Evolutionary conservation across 2,113 vertebrate genomes (phyloP), one percentile per base, ranked within the genome.

Genomic region (Rhynchopsitta pachyrhyncha): DNA sequence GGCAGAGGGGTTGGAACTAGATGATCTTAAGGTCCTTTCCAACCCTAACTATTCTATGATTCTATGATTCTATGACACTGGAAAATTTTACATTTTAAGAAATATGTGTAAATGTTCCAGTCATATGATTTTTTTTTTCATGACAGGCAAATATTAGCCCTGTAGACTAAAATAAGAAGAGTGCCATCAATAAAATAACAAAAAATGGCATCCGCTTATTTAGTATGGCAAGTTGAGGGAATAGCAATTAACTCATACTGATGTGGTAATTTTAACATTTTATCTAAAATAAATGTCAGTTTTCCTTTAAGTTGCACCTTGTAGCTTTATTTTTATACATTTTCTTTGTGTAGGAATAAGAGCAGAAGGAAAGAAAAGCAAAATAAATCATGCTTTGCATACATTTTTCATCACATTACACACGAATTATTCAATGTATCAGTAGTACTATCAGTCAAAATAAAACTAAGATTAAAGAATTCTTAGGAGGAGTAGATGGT

Each of bases 381-480:
- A 49, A 67, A 55, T 8, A 75, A 78, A 42, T 25, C 52, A 75
- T 63, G 8, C 3, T 63, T 92, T 67, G 11, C 8, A 13, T 42
- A 15, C 7, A n/a, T 67, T 22, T 78, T 89, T 82, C 33, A 79
- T 66, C 28, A 52, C 3, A 63, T 57, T 83, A 25, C 17, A 37
- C 3, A 47, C 18, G 10, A 77, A 44, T 81, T 84, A 33, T 7
- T 59, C 35, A 35, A 7, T 33, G 5, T 11, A 70, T 78, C 22
- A 53, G 8, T 33, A 57, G 35, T 18, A 42, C 1, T 39, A 41
- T 78, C 37, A 83, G 13, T 27, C 13, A 78, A 62, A 86, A 37
- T 59, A 17, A 52, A 33, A 63, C 12, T 63, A 78, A 75, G n/a
- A 81, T 67, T 87, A 82, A 95, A 85, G 31, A 88, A 59, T 49